phyloP scores from a whole-genome alignment of 2,888 invertebrate genomes.

The Ochlodes sylvanus region DNA sequence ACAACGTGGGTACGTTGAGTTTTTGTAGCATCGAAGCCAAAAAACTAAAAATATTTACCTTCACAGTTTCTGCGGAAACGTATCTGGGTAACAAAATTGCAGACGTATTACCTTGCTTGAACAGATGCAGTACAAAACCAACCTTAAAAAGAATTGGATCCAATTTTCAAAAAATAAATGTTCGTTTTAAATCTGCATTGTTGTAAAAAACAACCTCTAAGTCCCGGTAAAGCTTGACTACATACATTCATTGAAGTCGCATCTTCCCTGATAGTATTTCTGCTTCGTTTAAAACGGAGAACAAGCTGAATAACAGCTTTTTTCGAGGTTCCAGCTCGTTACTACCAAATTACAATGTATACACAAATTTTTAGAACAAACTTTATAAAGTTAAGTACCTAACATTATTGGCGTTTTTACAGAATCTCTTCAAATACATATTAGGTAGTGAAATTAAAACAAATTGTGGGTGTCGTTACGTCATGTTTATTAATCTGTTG shows the following conservation, averaged over 20 bases:
- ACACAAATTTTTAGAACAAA: conserved; percentile 6
- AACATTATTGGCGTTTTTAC: conserved; percentile 6
- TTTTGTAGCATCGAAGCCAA: conserved; percentile 15
- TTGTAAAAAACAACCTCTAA: conserved; percentile 25
- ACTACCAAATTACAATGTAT: conserved; percentile 19
- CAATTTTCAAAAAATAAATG: conserved; percentile 14
- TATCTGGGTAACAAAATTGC: conserved; percentile 10
- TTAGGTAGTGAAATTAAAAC: too few species aligned
- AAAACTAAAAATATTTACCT: conserved; percentile 18
- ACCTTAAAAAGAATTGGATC: conserved; percentile 12
- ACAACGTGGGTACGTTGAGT: conserved; percentile 23
- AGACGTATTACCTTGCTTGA: neutral
- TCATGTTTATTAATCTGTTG: too few species aligned
- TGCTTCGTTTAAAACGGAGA: conserved; percentile 32
- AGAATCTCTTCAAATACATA: neutral
- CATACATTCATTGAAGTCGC: conserved; percentile 32
- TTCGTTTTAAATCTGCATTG: conserved; percentile 10
- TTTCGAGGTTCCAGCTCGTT: conserved; percentile 15
- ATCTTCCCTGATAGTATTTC: conserved; percentile 27
- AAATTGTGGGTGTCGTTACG: too few species aligned
- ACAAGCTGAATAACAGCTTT: conserved; percentile 19
- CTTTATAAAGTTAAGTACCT: conserved; percentile 11
- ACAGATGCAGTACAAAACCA: too few species aligned
- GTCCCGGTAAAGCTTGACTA: conserved; percentile 18
- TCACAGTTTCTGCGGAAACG: conserved; percentile 10